phyloP scores from a whole-genome alignment of 2,113 vertebrate species.

The Pristiophorus japonicus region DNA sequence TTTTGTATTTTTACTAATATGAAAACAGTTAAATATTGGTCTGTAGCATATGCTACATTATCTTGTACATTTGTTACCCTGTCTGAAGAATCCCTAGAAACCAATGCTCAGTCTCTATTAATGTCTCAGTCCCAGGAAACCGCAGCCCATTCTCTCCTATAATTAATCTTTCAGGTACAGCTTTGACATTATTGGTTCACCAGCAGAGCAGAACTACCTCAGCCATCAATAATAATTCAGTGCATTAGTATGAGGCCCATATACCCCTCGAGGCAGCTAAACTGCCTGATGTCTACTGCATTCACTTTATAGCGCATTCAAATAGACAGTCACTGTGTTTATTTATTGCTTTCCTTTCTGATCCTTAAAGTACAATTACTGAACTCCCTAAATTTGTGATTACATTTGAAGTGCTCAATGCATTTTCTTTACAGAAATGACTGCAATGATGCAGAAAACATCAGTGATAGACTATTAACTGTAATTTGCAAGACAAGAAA shows the following conservation, averaged over 20 bases:
- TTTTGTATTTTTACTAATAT: background rate
- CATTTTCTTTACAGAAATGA: background rate
- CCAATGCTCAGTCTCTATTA: constrained; percentile 69
- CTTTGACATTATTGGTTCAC: constrained; percentile 77
- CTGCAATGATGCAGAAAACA: constrained; percentile 4
- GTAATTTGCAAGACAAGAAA: background rate
- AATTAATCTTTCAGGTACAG: constrained; percentile 75
- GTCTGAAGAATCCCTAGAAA: constrained; percentile 65
- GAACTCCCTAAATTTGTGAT: constrained; percentile 13
- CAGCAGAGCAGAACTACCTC: constrained; percentile 70
- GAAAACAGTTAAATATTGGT: constrained; percentile 44
- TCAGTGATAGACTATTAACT: background rate
- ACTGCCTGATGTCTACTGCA: constrained; percentile 44
- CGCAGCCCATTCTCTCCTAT: constrained; percentile 59
- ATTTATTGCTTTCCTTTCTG: constrained; percentile 20
- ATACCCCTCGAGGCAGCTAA: constrained; percentile 50
- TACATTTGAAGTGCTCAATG: constrained; percentile 1
- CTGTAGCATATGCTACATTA: constrained; percentile 55
- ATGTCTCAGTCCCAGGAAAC: constrained; percentile 61
- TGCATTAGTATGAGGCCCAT: constrained; percentile 58
- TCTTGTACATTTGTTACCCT: constrained; percentile 59
- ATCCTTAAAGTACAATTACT: constrained; percentile 28
- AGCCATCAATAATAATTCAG: constrained; percentile 73
- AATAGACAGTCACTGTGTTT: background rate
- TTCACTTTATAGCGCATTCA: constrained; percentile 16